phyloP scores from a whole-genome alignment of 2,113 vertebrate genomes.

The Poecilia latipinna region DNA sequence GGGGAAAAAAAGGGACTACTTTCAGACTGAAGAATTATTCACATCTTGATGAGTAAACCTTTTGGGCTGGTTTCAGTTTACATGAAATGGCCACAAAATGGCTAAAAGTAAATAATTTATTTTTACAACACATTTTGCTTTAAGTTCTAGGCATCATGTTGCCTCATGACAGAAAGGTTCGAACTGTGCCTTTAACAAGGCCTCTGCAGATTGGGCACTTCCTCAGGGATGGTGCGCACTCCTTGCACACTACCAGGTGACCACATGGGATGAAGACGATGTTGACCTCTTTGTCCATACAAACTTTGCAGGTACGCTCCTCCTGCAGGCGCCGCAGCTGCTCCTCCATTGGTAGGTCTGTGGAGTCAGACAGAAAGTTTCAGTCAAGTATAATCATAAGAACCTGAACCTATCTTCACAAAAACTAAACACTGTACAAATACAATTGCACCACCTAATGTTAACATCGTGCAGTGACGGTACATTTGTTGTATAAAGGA shows the following conservation, averaged over 20 bases:
- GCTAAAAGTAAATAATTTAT: too few species aligned
- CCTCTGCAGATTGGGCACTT: slow-evolving; percentile 92
- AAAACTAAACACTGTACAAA: not conserved
- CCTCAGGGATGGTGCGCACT: slow-evolving; percentile 85
- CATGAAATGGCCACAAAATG: too few species aligned
- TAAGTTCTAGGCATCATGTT: not conserved
- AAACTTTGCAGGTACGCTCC: slow-evolving; percentile 90
- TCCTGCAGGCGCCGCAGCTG: slow-evolving; percentile 85
- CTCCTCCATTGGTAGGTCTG: slow-evolving; percentile 86
- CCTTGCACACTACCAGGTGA: slow-evolving; percentile 88
- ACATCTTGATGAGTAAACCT: not conserved
- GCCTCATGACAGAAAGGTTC: slow-evolving; percentile 76
- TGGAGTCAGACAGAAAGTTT: not conserved
- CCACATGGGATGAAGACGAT: slow-evolving; percentile 93
- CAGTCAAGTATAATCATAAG: not conserved
- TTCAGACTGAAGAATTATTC: not conserved
- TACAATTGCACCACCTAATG: too few species aligned
- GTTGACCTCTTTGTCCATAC: slow-evolving; percentile 89
- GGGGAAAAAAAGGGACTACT: not conserved
- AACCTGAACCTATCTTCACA: too few species aligned
- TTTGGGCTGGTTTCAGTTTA: not conserved
- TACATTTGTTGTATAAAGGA: too few species aligned
- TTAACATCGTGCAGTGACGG: too few species aligned
- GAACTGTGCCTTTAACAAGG: slow-evolving; percentile 82
- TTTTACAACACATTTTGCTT: too few species aligned